These are phyloP conservation scores for Oryzias woworae DNA, from an alignment of 2,113 vertebrate genomes.

Conservation along the genomic window DNA sequence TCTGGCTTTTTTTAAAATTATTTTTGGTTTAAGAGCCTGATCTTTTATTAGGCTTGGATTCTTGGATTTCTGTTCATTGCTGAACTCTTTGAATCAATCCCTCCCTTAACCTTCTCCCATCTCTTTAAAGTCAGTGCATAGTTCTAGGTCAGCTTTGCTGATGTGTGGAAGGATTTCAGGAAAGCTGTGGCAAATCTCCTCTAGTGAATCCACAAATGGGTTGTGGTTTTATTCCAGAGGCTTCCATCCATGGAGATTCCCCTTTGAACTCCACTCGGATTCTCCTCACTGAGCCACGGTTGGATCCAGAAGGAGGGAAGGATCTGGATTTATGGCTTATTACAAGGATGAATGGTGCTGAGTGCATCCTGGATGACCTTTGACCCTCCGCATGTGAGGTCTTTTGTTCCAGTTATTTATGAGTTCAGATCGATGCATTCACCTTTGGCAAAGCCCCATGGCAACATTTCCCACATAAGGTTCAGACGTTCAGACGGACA, in stretches of 20 bases:
- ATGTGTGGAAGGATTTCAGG: conserved; percentile 36
- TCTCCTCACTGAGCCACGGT: conserved; percentile 10
- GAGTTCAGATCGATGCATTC: conserved; percentile 35
- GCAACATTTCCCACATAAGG: neutral
- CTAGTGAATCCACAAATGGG: conserved; percentile 56
- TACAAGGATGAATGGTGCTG: conserved; percentile 56
- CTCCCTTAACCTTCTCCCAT: conserved; percentile 23
- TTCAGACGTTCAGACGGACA: no score
- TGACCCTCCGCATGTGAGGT: conserved; percentile 10
- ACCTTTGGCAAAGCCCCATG: neutral
- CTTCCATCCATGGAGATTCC: conserved; percentile 25
- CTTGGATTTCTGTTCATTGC: neutral
- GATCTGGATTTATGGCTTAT: conserved; percentile 51
- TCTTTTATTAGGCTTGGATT: neutral
- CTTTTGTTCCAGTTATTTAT: conserved; percentile 15
- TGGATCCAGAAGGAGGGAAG: conserved; percentile 34
- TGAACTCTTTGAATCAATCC: neutral
- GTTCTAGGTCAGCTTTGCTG: conserved; percentile 15
- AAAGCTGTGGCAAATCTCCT: conserved; percentile 34
- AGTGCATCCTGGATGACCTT: conserved; percentile 31
- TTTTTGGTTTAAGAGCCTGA: no score
- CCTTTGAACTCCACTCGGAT: conserved; percentile 60
- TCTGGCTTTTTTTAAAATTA: no score
- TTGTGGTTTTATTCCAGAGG: conserved; percentile 47
- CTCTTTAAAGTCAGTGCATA: conserved; percentile 3